These are phyloP conservation scores for Cotesia chilonis DNA, from an alignment of 1,140 invertebrate species.

Conservation along the genomic window DNA sequence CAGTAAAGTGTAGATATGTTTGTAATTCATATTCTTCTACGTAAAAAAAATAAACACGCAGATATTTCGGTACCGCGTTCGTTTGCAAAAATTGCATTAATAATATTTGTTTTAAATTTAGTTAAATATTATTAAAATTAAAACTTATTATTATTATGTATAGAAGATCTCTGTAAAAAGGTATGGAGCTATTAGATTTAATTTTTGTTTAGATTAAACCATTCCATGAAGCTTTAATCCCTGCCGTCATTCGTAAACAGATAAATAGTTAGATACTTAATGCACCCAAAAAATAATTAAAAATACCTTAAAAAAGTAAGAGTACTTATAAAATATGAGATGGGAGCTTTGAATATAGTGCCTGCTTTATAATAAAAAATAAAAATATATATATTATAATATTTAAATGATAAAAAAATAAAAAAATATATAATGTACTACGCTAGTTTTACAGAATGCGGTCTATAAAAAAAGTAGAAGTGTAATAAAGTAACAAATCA, in stretches of 20 bases:
- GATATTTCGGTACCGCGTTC: too few species aligned
- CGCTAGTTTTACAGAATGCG: too few species aligned
- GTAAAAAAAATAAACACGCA: neutral
- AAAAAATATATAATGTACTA: slow-evolving; percentile 6
- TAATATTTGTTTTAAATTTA: too few species aligned
- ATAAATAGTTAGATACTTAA: neutral
- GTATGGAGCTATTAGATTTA: too few species aligned
- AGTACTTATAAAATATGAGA: slow-evolving; percentile 33
- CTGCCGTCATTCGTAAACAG: slow-evolving; percentile 10
- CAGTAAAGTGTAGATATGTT: slow-evolving; percentile 14
- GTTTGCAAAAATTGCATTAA: too few species aligned
- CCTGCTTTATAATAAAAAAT: slow-evolving; percentile 55
- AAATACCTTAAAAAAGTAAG: slow-evolving; percentile 13
- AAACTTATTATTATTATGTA: too few species aligned
- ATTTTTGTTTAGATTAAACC: too few species aligned
- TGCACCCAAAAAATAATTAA: slow-evolving; percentile 12
- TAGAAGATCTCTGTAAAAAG: too few species aligned
- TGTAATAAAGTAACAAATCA: too few species aligned
- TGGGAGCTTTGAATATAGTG: slow-evolving; percentile 63
- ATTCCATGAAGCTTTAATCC: too few species aligned
- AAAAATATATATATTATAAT: slow-evolving; percentile 10
- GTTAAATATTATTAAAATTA: too few species aligned
- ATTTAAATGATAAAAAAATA: neutral
- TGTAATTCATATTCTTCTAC: slow-evolving; percentile 4
- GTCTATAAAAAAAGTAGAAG: too few species aligned